phyloP scores from a whole-genome alignment of 2,888 invertebrate species.

The Hirudinaria manillensis region DNA sequence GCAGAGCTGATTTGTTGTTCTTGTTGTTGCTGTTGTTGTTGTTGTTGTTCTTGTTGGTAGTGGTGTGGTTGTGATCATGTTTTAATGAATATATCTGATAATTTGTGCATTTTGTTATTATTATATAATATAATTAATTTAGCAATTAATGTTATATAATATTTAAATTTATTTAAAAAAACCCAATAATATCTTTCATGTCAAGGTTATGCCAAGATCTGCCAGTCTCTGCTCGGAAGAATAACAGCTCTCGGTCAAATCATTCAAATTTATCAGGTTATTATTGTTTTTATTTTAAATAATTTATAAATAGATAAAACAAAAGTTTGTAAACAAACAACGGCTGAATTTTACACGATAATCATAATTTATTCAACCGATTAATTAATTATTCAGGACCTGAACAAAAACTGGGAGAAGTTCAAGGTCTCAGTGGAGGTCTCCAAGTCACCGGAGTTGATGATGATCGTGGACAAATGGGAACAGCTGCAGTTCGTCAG shows the following conservation, averaged over 20 bases:
- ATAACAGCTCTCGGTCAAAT: conserved; percentile 32
- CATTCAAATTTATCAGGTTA: conserved; percentile 34
- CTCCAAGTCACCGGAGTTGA: conserved; percentile 47
- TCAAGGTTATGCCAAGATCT: conserved; percentile 10
- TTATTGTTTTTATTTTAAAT: not conserved
- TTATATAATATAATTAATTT: conserved; percentile 19
- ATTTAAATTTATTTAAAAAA: not conserved
- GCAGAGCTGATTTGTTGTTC: too few relatives aligned
- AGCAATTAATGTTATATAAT: not conserved
- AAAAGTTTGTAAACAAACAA: too few relatives aligned
- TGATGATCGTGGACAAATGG: conserved; percentile 52
- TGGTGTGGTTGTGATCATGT: not conserved
- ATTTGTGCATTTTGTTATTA: not conserved
- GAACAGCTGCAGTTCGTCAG: conserved; percentile 50
- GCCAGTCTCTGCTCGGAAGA: conserved; percentile 21
- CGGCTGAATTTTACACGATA: not conserved
- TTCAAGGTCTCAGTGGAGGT: conserved; percentile 48
- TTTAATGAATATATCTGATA: not conserved
- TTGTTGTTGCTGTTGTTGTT: too few relatives aligned
- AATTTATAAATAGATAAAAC: too few relatives aligned
- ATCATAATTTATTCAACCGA: not conserved
- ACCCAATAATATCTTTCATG: too few relatives aligned
- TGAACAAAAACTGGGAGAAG: conserved; percentile 52
- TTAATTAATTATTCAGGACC: conserved; percentile 43
- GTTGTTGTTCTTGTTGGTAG: too few relatives aligned